Evolutionary conservation across 2,797 vertebrate species (phyloP).

Genomic region (Lagocephalus sceleratus): DNA sequence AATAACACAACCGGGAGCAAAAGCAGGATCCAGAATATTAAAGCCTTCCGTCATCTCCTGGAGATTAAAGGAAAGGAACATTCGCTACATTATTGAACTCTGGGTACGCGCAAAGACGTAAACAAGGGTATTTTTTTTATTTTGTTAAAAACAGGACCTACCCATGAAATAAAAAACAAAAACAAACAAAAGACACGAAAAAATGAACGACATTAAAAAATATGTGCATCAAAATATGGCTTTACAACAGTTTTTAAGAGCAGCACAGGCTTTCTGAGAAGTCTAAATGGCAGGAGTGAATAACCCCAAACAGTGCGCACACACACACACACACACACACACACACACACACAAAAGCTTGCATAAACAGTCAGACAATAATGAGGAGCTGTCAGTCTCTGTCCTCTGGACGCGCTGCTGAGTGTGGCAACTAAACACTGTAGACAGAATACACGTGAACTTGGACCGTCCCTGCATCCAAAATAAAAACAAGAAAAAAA

Average conservation of each 20-base stretch:
- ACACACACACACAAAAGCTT: conserved; percentile 39
- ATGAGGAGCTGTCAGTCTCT: conserved; percentile 50
- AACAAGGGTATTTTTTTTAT: conserved; percentile 48
- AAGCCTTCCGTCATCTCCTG: neutral
- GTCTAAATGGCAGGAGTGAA: conserved; percentile 36
- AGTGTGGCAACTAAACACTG: conserved; percentile 46
- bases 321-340: no score
- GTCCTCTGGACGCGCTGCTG: conserved; percentile 26
- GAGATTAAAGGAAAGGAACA: neutral
- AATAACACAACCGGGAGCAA: conserved; percentile 37
- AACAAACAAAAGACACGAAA: conserved; percentile 37
- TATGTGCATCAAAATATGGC: conserved; percentile 65
- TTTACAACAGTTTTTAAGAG: conserved; percentile 38
- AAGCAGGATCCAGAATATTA: conserved; percentile 26
- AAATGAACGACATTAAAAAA: conserved; percentile 39
- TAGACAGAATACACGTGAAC: conserved; percentile 24
- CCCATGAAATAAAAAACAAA: conserved; percentile 27
- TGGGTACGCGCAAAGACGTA: conserved; percentile 14
- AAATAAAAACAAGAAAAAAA: conserved; percentile 5
- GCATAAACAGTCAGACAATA: conserved; percentile 55
- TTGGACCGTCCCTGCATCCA: conserved; percentile 4
- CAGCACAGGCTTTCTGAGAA: conserved; percentile 25
- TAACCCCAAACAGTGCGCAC: conserved; percentile 18
- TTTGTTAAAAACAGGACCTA: conserved; percentile 61
- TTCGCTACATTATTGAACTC: neutral